Base-by-base conservation (phyloP, 2,888 invertebrate genomes). In the Acrobasis consociella region DNA sequence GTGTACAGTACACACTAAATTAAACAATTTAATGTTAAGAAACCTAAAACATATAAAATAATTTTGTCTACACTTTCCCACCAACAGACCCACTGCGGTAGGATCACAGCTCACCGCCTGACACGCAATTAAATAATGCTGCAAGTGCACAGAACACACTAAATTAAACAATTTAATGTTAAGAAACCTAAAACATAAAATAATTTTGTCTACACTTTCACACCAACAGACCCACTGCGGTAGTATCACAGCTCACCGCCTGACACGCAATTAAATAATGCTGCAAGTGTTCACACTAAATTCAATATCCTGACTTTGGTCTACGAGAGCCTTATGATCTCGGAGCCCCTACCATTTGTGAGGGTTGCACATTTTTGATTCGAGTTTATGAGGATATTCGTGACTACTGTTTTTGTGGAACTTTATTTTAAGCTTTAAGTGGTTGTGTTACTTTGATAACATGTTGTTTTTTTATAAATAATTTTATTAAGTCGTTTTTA, bases 251-350 rank as follows among this genome's bases (percentile, higher is more conserved):
- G 62, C 79, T 75, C 74, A 74, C 77, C 72, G 76, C 75, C 80
- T 89, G 91, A 91, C 91, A 90, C 79, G 80, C 86, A 89, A 92
- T 92, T 91, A 91, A 92, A 92, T 91, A 92, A 89, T 90, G 89
- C 86, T 85, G 78, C 74, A 74, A 87, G 87, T 88, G 86, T 86
- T 85, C 84, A 86, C 85, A 87, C 87, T 91, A 88, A 88, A 90
- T 90, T 90, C 89, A 90, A 91, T 90, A 89, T 90, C 88, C 85
- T 81, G 75, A 67, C 81, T 79, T 79, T 78, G 69, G 81, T 82
- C 82, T 83, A 83, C 80, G 82, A 78, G 82, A 78, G 78, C 81
- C 70, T 80, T 83, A 81, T 82, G 80, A 80, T 82, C 68, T 77
- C 74, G 70, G 55, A 62, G 66, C 75, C 77, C 73, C 72, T 85